A percentile compares a stretch with the other conserved stretches of the same genome.
These are phyloP conservation scores for Sternarchorhynchus goeldii DNA, from an alignment of 2,797 vertebrate genomes.

Conservation along the genomic window DNA sequence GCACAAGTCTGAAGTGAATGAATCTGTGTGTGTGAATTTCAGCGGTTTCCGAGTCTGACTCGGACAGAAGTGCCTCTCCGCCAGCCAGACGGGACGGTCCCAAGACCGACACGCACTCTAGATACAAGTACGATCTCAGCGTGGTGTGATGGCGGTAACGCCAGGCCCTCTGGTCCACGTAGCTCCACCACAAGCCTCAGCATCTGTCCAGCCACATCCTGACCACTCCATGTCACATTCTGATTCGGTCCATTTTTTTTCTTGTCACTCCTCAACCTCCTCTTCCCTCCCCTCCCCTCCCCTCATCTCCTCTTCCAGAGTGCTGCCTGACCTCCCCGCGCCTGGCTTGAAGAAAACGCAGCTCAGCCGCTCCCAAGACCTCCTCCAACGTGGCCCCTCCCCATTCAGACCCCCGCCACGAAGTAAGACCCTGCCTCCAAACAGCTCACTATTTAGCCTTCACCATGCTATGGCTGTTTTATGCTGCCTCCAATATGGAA, in stretches of 20 bases:
- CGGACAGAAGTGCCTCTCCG: constrained; percentile 71
- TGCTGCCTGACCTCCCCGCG: constrained; percentile 72
- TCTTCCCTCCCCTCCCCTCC: too few relatives aligned
- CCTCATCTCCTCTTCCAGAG: constrained; percentile 55
- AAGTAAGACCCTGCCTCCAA: constrained; percentile 60
- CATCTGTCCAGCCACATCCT: not conserved
- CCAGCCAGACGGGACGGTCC: constrained; percentile 62
- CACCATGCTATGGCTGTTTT: not conserved
- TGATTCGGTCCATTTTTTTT: too few relatives aligned
- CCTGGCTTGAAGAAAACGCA: constrained; percentile 60
- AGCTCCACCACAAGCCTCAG: not conserved
- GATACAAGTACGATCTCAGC: constrained; percentile 73
- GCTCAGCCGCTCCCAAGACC: constrained; percentile 65
- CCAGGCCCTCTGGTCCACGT: too few relatives aligned
- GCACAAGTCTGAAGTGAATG: not conserved
- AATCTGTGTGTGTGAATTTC: constrained; percentile 18
- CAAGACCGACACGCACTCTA: constrained; percentile 56
- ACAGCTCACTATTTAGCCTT: not conserved
- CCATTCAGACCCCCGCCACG: constrained; percentile 67
- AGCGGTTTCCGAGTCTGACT: constrained; percentile 78
- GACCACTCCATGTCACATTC: not conserved
- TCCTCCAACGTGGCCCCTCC: constrained; percentile 66
- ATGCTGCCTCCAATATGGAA: not conserved
- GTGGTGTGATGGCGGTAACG: too few relatives aligned
- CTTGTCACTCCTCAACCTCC: too few relatives aligned